Conservation (phyloP, 2,113 vertebrate genomes). For the Nannobrachium achirus region DNA sequence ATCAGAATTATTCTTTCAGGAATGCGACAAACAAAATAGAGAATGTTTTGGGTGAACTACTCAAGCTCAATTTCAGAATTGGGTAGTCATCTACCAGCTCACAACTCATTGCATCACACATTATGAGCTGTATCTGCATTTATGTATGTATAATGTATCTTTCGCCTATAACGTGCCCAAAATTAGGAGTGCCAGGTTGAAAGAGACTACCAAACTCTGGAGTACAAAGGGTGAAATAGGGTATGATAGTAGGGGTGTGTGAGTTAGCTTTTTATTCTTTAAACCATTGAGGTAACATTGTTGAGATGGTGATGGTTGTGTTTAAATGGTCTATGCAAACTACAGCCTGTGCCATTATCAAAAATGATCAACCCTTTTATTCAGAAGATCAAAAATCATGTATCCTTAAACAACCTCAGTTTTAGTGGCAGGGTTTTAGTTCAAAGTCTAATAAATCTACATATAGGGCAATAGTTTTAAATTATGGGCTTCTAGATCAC, state of each 20-base stretch:
- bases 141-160: too few species aligned
- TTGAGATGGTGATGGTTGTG: slow-evolving; percentile 52
- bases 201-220: slow-evolving; percentile 18
- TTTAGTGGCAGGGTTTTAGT: slow-evolving; percentile 67
- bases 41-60: too few species aligned
- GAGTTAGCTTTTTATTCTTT: slow-evolving; percentile 4
- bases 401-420: slow-evolving; percentile 63
- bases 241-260: slow-evolving; percentile 49
- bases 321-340: slow-evolving; percentile 77
- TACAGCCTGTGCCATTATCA: slow-evolving; percentile 58
- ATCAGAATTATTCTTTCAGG: too few species aligned
- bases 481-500: slow-evolving; percentile 24
- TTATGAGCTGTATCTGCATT: too few species aligned
- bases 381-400: slow-evolving; percentile 38
- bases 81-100: too few species aligned
- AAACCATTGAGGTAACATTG: slow-evolving; percentile 26
- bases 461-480: slow-evolving; percentile 45
- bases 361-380: slow-evolving; percentile 52
- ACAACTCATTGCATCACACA: too few species aligned
- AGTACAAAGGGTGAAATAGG: slow-evolving; percentile 77
- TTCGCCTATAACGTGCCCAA: too few species aligned
- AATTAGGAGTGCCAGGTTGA: too few species aligned
- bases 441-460: slow-evolving; percentile 60
- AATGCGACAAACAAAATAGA: too few species aligned
- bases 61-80: too few species aligned